Evolutionary conservation across 2,113 vertebrate genomes (phyloP).

Genomic region (Bufo gargarizans): DNA sequence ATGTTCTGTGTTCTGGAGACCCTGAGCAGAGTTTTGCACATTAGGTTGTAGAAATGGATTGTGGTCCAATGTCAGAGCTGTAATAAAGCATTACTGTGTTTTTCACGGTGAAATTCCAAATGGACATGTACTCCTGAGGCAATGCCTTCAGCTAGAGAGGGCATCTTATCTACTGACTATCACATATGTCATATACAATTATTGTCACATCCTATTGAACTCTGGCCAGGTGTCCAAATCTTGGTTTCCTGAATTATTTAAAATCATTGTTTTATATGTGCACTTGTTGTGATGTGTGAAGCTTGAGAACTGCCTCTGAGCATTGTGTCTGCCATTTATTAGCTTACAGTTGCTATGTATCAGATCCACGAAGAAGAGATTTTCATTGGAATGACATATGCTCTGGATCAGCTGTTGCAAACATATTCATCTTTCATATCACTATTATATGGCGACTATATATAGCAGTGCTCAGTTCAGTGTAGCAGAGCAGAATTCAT

Average conservation of each 20-base stretch:
- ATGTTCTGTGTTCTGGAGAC: background rate
- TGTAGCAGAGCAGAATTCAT: background rate
- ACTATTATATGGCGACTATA: background rate
- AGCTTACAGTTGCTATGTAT: background rate
- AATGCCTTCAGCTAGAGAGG: background rate
- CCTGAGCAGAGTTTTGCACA: background rate
- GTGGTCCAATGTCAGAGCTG: background rate
- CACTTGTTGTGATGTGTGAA: background rate
- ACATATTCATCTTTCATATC: background rate
- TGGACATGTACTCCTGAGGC: too few relatives aligned
- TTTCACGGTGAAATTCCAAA: background rate
- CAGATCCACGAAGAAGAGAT: background rate
- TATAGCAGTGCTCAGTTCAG: background rate
- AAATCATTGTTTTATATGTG: background rate
- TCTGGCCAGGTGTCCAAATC: background rate
- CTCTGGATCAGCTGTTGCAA: background rate
- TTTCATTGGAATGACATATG: background rate
- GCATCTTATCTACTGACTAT: background rate
- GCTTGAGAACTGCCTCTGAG: background rate
- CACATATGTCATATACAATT: background rate
- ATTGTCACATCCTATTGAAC: background rate
- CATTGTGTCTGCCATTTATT: background rate
- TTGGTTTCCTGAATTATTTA: background rate
- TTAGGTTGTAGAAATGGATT: background rate
- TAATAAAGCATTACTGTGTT: background rate